Conservation (phyloP, 2,888 invertebrate genomes). For the Plagiodera versicolora region DNA sequence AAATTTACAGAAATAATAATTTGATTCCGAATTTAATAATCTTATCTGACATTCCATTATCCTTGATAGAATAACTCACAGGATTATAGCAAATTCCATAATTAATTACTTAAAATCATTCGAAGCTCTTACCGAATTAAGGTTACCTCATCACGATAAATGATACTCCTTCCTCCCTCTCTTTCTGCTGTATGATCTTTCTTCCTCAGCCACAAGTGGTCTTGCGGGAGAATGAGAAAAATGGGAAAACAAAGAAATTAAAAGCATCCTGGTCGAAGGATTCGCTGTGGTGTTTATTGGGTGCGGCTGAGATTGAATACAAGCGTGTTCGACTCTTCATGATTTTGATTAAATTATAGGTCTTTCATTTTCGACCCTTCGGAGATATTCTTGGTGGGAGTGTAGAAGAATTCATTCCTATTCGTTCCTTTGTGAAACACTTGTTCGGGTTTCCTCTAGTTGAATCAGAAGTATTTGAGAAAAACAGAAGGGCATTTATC, state of each 20-base stretch:
- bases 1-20: background rate
- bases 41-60: no score
- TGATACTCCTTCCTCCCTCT: slow-evolving; percentile 17
- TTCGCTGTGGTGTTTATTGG: slow-evolving; percentile 38
- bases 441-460: background rate
- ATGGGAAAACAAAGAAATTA: slow-evolving; percentile 14
- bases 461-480: background rate
- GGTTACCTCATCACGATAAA: slow-evolving; percentile 33
- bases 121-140: slow-evolving; percentile 36
- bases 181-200: slow-evolving; percentile 1
- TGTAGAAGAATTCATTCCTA: slow-evolving; percentile 24
- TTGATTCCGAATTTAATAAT: no score
- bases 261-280: slow-evolving; percentile 31
- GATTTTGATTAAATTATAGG: slow-evolving; percentile 54
- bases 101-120: slow-evolving; percentile 25
- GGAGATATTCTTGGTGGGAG: slow-evolving; percentile 23
- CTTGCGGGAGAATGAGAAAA: slow-evolving; percentile 12
- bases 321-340: slow-evolving; percentile 52
- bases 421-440: slow-evolving; percentile 10
- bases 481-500: no score
- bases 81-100: slow-evolving; percentile 20
- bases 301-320: slow-evolving; percentile 51
- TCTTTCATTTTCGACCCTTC: slow-evolving; percentile 46
- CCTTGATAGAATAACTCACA: no score
- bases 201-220: slow-evolving; percentile 16